Evolutionary conservation across 2,888 invertebrate species (phyloP).

Genomic region (Oxycera nigricornis): DNA sequence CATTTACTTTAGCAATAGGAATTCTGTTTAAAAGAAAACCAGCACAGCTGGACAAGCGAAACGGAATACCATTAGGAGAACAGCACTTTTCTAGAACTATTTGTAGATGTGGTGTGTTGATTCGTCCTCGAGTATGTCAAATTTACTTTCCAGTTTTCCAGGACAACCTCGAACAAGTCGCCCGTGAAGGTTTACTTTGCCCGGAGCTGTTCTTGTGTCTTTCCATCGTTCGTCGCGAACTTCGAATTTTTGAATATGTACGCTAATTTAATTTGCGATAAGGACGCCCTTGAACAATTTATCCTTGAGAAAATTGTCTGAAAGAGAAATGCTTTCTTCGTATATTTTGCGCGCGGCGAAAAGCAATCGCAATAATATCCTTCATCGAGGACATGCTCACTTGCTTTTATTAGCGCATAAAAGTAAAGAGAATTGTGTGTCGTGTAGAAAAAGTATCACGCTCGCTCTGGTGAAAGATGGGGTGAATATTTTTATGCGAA

Average conservation of each 20-base stretch:
- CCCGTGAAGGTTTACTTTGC: neutral
- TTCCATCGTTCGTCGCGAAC: neutral
- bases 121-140: neutral
- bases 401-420: conserved; percentile 39
- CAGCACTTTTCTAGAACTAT: neutral
- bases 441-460: conserved; percentile 19
- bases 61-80: neutral
- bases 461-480: conserved; percentile 10
- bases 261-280: conserved; percentile 37
- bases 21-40: neutral
- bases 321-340: conserved; percentile 4
- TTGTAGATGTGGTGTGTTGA: neutral
- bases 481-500: conserved; percentile 34
- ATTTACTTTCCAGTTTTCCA: neutral
- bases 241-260: conserved; percentile 30
- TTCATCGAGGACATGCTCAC: conserved; percentile 36
- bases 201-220: neutral
- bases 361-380: conserved; percentile 39
- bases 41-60: neutral
- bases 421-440: conserved; percentile 33
- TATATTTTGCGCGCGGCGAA: conserved; percentile 4
- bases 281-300: conserved; percentile 37
- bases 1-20: neutral
- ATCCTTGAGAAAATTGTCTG: conserved; percentile 37
- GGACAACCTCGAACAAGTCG: neutral